Evolutionary conservation across 2,797 vertebrate genomes (phyloP).

Genomic region (Myiotriccus ornatus): DNA sequence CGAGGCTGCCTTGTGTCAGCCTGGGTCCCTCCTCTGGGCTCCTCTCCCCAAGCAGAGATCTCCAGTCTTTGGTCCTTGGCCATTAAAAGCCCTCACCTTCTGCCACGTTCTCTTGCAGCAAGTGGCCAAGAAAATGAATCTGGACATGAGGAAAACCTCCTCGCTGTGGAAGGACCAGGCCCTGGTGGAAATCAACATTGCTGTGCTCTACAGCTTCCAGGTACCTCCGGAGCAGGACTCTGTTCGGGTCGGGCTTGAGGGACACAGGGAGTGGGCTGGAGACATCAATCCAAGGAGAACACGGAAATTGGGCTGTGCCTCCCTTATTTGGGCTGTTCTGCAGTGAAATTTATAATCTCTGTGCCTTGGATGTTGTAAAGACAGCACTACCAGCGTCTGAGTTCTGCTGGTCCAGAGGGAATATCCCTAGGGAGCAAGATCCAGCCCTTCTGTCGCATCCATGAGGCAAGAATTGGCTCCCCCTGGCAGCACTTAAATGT

Average conservation of each 20-base stretch:
- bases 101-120: slow-evolving; percentile 76
- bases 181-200: slow-evolving; percentile 96
- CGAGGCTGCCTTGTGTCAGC: background rate
- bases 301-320: background rate
- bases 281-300: background rate
- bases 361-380: background rate
- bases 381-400: background rate
- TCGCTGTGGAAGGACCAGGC: slow-evolving; percentile 98
- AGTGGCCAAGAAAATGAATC: slow-evolving; percentile 90
- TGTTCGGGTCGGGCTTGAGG: background rate
- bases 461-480: background rate
- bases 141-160: slow-evolving; percentile 95
- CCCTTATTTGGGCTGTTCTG: background rate
- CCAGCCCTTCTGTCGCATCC: background rate
- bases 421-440: background rate
- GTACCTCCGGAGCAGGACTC: slow-evolving; percentile 55
- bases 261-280: background rate
- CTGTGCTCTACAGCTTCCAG: slow-evolving; percentile 96
- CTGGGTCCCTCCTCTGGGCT: background rate
- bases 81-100: background rate
- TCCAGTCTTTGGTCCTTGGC: background rate
- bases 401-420: background rate
- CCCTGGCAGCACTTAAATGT: background rate
- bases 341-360: background rate
- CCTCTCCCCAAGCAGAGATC: background rate